Evolutionary conservation across 2,888 invertebrate species (phyloP).

Genomic region (Orchesellides sinensis): DNA sequence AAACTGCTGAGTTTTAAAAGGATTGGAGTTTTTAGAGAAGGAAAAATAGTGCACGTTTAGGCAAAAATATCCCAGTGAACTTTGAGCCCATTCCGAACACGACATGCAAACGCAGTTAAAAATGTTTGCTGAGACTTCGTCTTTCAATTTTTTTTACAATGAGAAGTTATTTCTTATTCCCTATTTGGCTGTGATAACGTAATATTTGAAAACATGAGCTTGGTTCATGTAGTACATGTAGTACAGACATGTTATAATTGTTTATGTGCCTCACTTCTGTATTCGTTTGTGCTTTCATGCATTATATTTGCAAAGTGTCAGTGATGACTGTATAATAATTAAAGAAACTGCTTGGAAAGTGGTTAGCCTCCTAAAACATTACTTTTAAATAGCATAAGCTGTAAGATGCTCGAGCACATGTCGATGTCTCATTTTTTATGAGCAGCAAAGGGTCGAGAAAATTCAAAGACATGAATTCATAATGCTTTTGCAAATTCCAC

Average conservation of each 20-base stretch:
- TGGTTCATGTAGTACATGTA: too few species aligned
- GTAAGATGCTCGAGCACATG: slow-evolving; percentile 45
- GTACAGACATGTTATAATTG: too few species aligned
- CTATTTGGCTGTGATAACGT: background rate
- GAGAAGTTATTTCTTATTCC: background rate
- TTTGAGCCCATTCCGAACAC: slow-evolving; percentile 55
- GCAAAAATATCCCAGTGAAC: slow-evolving; percentile 43
- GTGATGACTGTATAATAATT: slow-evolving; percentile 36
- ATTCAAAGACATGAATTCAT: slow-evolving; percentile 21
- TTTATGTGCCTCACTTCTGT: too few species aligned
- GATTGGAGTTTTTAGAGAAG: background rate
- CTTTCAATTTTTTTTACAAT: slow-evolving; percentile 31
- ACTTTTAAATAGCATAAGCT: too few species aligned
- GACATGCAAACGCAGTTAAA: slow-evolving; percentile 46
- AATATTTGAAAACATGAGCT: too few species aligned
- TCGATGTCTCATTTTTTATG: slow-evolving; percentile 40
- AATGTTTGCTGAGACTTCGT: slow-evolving; percentile 55
- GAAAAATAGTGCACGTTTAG: slow-evolving; percentile 24
- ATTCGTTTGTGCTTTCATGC: slow-evolving; percentile 21
- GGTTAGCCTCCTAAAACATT: slow-evolving; percentile 9
- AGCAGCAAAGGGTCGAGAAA: slow-evolving; percentile 52
- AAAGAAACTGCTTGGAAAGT: slow-evolving; percentile 34
- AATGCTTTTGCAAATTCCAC: slow-evolving; percentile 41
- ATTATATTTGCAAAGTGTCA: background rate
- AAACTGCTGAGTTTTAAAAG: slow-evolving; percentile 1